phyloP scores from a whole-genome alignment of 2,113 vertebrate genomes.

The Empidonax traillii region DNA sequence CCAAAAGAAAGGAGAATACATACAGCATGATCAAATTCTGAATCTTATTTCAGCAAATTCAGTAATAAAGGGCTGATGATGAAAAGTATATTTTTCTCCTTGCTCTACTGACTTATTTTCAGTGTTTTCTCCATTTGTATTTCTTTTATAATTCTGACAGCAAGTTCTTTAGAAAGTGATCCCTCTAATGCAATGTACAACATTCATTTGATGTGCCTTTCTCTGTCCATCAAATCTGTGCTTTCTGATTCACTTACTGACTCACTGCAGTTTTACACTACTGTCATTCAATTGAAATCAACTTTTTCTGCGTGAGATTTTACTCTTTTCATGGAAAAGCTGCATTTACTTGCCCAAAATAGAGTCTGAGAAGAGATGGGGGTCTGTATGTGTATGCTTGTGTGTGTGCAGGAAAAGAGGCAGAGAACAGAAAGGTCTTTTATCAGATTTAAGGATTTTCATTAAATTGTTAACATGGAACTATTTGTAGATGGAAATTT shows the following conservation, averaged over 20 bases:
- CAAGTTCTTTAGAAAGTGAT: not conserved
- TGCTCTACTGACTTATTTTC: not conserved
- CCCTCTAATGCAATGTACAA: not conserved
- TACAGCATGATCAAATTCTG: not conserved
- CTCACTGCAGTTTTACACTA: not conserved
- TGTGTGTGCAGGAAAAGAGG: not conserved
- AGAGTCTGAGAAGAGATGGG: not conserved
- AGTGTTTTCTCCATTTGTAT: not conserved
- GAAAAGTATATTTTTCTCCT: not conserved
- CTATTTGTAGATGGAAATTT: not conserved
- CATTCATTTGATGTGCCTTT: not conserved
- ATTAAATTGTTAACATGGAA: not conserved
- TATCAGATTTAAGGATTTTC: not conserved
- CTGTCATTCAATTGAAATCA: not conserved
- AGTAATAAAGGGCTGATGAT: not conserved
- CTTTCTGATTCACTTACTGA: conserved; percentile 2
- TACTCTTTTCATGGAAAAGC: not conserved
- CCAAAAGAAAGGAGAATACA: not conserved
- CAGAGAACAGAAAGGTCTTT: not conserved
- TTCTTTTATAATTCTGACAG: not conserved
- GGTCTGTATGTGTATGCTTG: not conserved
- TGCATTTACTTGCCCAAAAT: not conserved
- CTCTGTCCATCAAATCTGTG: not conserved
- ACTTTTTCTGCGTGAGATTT: not conserved
- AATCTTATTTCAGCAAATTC: not conserved